A percentile compares a stretch with the other conserved stretches of the same genome.
Conservation (phyloP, 2,797 vertebrate species). For the Bovichtus variegatus region DNA sequence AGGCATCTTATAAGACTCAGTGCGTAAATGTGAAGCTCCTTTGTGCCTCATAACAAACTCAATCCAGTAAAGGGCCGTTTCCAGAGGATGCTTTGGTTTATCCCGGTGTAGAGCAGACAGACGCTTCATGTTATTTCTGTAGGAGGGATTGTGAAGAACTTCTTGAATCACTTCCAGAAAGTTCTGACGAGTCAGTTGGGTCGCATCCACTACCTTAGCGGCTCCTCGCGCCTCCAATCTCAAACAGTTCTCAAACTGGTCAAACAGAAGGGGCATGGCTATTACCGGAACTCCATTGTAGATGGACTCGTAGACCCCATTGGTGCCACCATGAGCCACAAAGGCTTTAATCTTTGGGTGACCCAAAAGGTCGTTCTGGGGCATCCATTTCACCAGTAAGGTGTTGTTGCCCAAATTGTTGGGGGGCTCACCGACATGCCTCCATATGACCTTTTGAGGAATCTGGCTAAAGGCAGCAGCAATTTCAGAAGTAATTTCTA, state of each 20-base stretch:
- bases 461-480: slow-evolving; percentile 81
- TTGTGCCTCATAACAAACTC: slow-evolving; percentile 84
- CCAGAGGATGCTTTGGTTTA: slow-evolving; percentile 68
- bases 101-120: slow-evolving; percentile 81
- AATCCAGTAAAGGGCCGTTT: slow-evolving; percentile 80
- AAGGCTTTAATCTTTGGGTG: slow-evolving; percentile 83
- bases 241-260: slow-evolving; percentile 84
- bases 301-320: slow-evolving; percentile 83
- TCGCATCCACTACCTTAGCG: slow-evolving; percentile 70
- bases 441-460: slow-evolving; percentile 86
- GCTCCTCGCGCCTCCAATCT: slow-evolving; percentile 77
- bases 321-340: slow-evolving; percentile 81
- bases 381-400: slow-evolving; percentile 81
- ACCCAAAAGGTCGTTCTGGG: slow-evolving; percentile 84
- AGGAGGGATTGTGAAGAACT: slow-evolving; percentile 76
- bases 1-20: slow-evolving; percentile 81
- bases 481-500: slow-evolving; percentile 81
- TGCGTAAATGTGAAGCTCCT: slow-evolving; percentile 81
- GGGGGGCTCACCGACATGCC: slow-evolving; percentile 74
- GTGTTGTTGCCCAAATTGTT: slow-evolving; percentile 82
- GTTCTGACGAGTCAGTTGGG: slow-evolving; percentile 62
- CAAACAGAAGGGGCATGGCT: slow-evolving; percentile 82
- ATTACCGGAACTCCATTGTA: slow-evolving; percentile 83
- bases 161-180: slow-evolving; percentile 74
- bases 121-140: slow-evolving; percentile 76